These are phyloP conservation scores for Temnothorax longispinosus DNA, from an alignment of 1,140 invertebrate species.

Conservation along the genomic window DNA sequence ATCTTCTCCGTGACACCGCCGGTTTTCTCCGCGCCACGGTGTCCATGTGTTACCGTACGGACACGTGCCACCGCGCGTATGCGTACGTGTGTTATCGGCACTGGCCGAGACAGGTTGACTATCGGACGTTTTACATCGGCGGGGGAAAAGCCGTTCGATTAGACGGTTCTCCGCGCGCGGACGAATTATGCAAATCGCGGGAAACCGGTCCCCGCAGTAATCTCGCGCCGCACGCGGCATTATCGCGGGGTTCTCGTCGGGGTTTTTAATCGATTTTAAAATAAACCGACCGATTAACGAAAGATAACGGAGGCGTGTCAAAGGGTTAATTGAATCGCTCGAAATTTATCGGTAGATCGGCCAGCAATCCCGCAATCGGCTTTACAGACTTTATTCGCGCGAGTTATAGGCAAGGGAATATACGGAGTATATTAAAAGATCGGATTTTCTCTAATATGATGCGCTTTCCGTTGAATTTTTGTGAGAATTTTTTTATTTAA, in stretches of 20 bases:
- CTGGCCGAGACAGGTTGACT: conserved; percentile 20
- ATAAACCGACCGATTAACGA: conserved; percentile 41
- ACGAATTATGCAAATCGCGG: conserved; percentile 36
- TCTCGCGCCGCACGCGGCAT: conserved; percentile 17
- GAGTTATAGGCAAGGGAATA: not conserved
- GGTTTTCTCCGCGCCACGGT: not conserved
- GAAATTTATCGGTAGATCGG: conserved; percentile 23
- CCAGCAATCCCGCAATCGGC: not conserved
- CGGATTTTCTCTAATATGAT: not conserved
- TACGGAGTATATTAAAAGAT: not conserved
- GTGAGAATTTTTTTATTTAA: not conserved
- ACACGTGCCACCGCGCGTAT: not conserved
- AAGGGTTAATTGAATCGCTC: conserved; percentile 23
- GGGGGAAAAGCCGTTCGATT: conserved; percentile 39
- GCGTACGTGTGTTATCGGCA: conserved; percentile 3
- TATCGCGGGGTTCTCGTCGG: not conserved
- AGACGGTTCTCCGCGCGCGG: not conserved
- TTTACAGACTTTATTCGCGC: conserved; percentile 13
- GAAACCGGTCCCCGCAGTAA: conserved; percentile 6
- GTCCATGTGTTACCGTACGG: not conserved
- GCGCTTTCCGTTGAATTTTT: too few species aligned
- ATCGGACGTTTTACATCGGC: conserved; percentile 18
- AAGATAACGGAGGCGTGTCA: conserved; percentile 10
- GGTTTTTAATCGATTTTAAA: conserved; percentile 50
- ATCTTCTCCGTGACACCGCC: not conserved